phyloP scores from a whole-genome alignment of 2,113 vertebrate genomes.

The Eleginops maclovinus region DNA sequence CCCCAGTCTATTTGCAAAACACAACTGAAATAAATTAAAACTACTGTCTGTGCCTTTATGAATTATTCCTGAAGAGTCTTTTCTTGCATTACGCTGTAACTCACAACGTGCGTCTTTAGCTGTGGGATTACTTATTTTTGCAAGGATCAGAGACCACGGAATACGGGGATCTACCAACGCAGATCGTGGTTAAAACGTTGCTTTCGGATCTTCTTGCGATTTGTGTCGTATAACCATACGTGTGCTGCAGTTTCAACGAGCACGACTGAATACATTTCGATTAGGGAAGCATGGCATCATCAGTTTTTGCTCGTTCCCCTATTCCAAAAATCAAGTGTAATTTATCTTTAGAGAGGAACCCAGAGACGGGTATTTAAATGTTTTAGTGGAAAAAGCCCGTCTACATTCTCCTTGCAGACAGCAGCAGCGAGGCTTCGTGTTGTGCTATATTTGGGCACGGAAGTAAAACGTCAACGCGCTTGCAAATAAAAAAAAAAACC shows the following conservation, averaged over 20 bases:
- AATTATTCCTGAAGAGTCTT: neutral
- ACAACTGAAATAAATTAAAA: neutral
- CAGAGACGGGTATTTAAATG: neutral
- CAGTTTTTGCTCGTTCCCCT: neutral
- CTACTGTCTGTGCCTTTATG: constrained; percentile 11
- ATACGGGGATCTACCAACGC: neutral
- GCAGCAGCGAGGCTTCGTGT: neutral
- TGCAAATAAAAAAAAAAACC: constrained; percentile 62
- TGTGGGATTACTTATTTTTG: constrained; percentile 2
- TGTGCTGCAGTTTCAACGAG: neutral
- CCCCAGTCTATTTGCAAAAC: neutral
- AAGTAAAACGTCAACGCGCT: constrained; percentile 75
- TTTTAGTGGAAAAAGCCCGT: neutral
- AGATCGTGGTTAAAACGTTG: constrained; percentile 7
- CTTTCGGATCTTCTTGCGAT: constrained; percentile 50
- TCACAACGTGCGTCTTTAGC: neutral
- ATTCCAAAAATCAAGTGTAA: neutral
- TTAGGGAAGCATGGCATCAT: neutral
- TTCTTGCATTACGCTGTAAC: neutral
- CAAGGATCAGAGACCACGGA: neutral
- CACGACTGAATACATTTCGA: neutral
- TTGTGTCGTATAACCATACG: constrained; percentile 26
- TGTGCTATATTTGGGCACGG: constrained; percentile 79
- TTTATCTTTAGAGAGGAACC: neutral
- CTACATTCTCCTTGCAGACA: constrained; percentile 4